A percentile compares a stretch with the other conserved stretches of the same genome.
These are phyloP conservation scores for Megalops cyprinoides DNA, from an alignment of 2,797 vertebrate species.

Conservation along the genomic window DNA sequence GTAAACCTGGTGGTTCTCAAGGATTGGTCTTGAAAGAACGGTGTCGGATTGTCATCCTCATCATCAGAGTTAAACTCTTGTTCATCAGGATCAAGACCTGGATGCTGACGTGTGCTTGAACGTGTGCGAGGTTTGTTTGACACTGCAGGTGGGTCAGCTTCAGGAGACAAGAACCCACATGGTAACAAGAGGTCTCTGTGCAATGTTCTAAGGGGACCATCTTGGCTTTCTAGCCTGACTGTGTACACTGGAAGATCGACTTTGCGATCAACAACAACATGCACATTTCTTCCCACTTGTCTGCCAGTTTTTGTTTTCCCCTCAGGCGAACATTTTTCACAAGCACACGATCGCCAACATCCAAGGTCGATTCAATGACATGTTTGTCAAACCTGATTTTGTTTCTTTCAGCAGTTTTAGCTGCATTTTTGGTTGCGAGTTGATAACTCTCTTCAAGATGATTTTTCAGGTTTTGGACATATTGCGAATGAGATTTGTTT, in stretches of 20 bases:
- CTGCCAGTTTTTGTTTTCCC: conserved; percentile 22
- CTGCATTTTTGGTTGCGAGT: background rate
- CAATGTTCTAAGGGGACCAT: conserved; percentile 2
- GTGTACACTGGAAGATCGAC: conserved; percentile 28
- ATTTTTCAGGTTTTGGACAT: conserved; percentile 6
- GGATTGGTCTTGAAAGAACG: background rate
- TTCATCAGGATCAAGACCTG: background rate
- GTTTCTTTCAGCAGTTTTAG: conserved; percentile 2
- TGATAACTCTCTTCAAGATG: conserved; percentile 28
- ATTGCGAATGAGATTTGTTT: conserved; percentile 12
- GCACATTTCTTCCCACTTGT: conserved; percentile 18
- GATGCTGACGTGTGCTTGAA: background rate
- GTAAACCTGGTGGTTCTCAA: background rate
- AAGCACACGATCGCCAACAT: background rate
- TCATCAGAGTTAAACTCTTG: background rate
- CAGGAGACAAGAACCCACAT: no score
- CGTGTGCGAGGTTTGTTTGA: background rate
- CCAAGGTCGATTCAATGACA: conserved; percentile 3
- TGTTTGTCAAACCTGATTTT: conserved; percentile 18
- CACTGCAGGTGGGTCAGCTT: background rate
- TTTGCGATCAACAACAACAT: conserved; percentile 1
- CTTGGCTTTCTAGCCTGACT: no score
- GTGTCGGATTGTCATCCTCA: background rate
- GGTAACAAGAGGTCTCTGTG: no score
- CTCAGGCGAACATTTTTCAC: background rate